Percentiles rank a stretch among this genome's conserved stretches.
Evolutionary conservation across 2,888 invertebrate genomes (phyloP).

Genomic region (Druceiella hillmani): DNA sequence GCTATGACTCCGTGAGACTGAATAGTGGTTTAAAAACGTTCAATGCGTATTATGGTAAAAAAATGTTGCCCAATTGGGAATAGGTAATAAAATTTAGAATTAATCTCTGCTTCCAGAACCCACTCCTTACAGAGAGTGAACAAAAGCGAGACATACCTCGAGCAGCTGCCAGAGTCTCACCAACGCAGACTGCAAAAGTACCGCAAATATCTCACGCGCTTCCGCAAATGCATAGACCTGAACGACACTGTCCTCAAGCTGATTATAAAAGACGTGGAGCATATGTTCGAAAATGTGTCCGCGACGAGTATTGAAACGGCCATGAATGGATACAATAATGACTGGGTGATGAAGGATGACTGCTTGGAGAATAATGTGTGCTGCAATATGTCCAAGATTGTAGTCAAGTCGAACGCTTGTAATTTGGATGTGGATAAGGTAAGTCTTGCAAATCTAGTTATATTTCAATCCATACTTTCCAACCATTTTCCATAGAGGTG

Average conservation of each 20-base stretch:
- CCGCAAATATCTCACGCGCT: constrained; percentile 63
- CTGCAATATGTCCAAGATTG: constrained; percentile 44
- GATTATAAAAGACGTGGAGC: constrained; percentile 73
- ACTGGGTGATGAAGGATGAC: constrained; percentile 27
- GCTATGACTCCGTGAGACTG: too few relatives aligned
- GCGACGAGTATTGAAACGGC: constrained; percentile 38
- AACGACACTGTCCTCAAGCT: constrained; percentile 61
- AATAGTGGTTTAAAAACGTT: too few relatives aligned
- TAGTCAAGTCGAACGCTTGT: constrained; percentile 5
- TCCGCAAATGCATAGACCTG: constrained; percentile 69
- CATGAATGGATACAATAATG: constrained; percentile 41
- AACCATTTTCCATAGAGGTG: too few relatives aligned
- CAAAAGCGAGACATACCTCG: constrained; percentile 70
- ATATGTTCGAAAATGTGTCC: constrained; percentile 75
- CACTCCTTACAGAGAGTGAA: constrained; percentile 71
- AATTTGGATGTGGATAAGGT: constrained; percentile 43
- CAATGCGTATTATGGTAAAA: too few relatives aligned
- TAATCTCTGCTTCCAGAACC: constrained; percentile 49
- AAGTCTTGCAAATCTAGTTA: constrained; percentile 9
- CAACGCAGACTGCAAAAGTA: constrained; percentile 72
- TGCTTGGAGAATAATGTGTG: constrained; percentile 30
- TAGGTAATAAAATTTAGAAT: constrained; percentile 8
- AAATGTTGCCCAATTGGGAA: not conserved
- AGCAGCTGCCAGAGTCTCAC: constrained; percentile 68
- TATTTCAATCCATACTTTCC: constrained; percentile 6